Evolutionary conservation across 2,888 invertebrate genomes (phyloP), one percentile per base, ranked within the genome.

Genomic region (Drosophila picticornis): DNA sequence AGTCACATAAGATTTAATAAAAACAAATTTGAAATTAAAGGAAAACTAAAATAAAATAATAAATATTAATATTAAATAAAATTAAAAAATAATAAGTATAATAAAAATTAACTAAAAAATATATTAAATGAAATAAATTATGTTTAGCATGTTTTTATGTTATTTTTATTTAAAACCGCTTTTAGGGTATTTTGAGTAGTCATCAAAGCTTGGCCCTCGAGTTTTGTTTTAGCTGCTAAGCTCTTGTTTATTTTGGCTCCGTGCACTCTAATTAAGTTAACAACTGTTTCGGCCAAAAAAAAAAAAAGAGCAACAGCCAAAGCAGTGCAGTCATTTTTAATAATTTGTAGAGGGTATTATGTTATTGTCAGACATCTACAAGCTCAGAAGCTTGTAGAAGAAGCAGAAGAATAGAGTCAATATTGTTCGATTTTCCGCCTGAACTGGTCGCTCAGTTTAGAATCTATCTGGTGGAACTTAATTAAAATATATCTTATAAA

Each of bases 241-340:
- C 75, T 70, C 65, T 63, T 53, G 69, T 78, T 78, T 74, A 59
- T 75, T 4, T 75, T 76, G 61, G 61, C 48, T 62, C 77, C 53
- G 62, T 74, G 60, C 76, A 75, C 83, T 86, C 81, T 86, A 88
- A 88, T 84, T 87, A 88, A 83, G 81, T 84, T 88, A 87, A 83
- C 84, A 86, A 86, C 77, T 73, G 84, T 80, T 80, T 72, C 68
- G 58, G 51, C 57, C 75, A 64, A 63, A 13, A 46, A 7, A 40
- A 40, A n/a, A n/a, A 38, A 40, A 68, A 66, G 65, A 65, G 72
- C 70, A 77, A 72, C 71, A 72, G 69, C 61, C 58, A 60, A 57
- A 71, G 51, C 68, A 62, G 59, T 58, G 67, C 50, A 59, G 72
- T 64, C 74, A 72, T 84, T 84, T 80, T 59, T 46, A 46, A 22